phyloP scores from a whole-genome alignment of 2,797 vertebrate species.

The Botia almorhae region DNA sequence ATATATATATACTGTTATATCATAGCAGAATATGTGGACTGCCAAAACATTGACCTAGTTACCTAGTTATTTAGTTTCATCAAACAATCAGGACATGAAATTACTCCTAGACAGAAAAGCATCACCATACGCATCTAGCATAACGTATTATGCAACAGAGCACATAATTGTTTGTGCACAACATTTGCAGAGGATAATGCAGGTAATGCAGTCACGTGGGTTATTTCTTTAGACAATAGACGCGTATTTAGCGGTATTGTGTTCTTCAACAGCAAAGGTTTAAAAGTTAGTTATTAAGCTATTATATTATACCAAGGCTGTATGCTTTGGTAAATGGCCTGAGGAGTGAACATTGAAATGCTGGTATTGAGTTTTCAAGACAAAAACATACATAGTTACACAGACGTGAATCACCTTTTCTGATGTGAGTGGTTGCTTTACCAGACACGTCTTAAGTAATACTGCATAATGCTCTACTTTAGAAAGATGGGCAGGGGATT shows the following conservation, averaged over 20 bases:
- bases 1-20: no score
- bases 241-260: background rate
- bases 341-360: background rate
- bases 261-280: background rate
- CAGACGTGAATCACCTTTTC: background rate
- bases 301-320: no score
- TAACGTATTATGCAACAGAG: background rate
- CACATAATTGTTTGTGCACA: no score
- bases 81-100: background rate
- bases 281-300: background rate
- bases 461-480: background rate
- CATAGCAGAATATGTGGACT: background rate
- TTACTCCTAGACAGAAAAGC: no score
- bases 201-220: no score
- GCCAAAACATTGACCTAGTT: conserved; percentile 1
- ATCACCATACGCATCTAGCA: no score
- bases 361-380: conserved; percentile 3
- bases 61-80: background rate
- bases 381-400: background rate
- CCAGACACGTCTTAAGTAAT: background rate
- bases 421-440: background rate
- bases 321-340: background rate
- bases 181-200: background rate
- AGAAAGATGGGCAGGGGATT: background rate
- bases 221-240: background rate